These are phyloP conservation scores for Drosophila fungiperda DNA, from an alignment of 2,888 invertebrate genomes.

Conservation along the genomic window DNA sequence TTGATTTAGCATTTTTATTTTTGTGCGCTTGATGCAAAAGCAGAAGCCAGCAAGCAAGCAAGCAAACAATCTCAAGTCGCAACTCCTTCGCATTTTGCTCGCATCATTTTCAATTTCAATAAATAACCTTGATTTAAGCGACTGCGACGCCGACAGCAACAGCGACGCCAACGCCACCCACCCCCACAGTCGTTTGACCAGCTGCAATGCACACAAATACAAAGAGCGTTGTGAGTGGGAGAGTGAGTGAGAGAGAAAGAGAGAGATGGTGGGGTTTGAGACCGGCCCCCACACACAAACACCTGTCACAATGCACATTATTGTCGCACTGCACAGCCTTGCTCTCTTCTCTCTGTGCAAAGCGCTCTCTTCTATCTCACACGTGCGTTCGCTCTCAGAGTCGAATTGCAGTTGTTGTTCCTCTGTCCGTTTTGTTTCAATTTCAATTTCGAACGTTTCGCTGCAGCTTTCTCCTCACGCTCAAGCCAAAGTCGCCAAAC, in stretches of 20 bases:
- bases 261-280: slow-evolving; percentile 31
- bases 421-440: slow-evolving; percentile 47
- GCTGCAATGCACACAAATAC: slow-evolving; percentile 63
- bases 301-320: slow-evolving; percentile 71
- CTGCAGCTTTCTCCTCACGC: slow-evolving; percentile 52
- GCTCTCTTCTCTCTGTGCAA: slow-evolving; percentile 21
- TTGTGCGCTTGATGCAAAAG: slow-evolving; percentile 26
- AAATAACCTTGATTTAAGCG: slow-evolving; percentile 83
- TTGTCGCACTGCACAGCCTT: slow-evolving; percentile 35
- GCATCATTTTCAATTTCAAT: slow-evolving; percentile 81
- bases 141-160: slow-evolving; percentile 61
- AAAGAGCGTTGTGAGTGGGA: slow-evolving; percentile 21
- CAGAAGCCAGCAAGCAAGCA: slow-evolving; percentile 20
- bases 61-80: slow-evolving; percentile 2
- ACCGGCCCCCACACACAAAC: slow-evolving; percentile 80
- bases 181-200: slow-evolving; percentile 67
- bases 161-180: slow-evolving; percentile 43
- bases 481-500: slow-evolving; percentile 29
- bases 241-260: slow-evolving; percentile 8
- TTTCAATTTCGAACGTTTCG: slow-evolving; percentile 56
- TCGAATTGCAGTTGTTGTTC: slow-evolving; percentile 54
- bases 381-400: slow-evolving; percentile 42
- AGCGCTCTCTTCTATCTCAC: slow-evolving; percentile 22
- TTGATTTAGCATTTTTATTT: slow-evolving; percentile 68
- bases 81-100: slow-evolving; percentile 30